Base-by-base conservation (phyloP, 53 echinoderm and acorn worm species). In the Astropecten irregularis region DNA sequence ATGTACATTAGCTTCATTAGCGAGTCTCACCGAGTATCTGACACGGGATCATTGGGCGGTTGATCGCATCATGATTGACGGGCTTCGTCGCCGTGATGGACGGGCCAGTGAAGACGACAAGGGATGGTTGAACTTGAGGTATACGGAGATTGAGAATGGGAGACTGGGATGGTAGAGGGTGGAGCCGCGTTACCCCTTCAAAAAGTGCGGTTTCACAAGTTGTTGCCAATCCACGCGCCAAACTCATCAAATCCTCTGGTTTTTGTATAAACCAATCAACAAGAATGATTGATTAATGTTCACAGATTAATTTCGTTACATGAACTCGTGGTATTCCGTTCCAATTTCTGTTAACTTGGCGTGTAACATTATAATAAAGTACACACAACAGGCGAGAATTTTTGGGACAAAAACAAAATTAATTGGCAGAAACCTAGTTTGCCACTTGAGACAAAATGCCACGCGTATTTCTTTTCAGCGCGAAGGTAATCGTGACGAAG, bases 1-100 rank as follows among this genome's bases (percentile, higher is more conserved):
- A 62, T 47, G 79, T 26, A 47, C 79, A 62, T 46, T 60, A 79
- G 47, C 44, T 61, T 79, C 79, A 79, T 79, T 79, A 79, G 79
- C 61, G 32, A 69, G 70, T 69, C 70, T 69, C 44, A 42, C 46
- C 79, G 27, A 27, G 31, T 46, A 48, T 46, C 40, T 31, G n/a
- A 23, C 23, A 26, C 25, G 11, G 74, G 74, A 31, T 71, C 51
- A 49, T 44, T n/a, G 51, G 56, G 9, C 37, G 23, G 57, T 54
- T 57, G 66, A 21, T 40, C 21, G 63, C 66, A 22, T 11, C 2
- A 14, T 79, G 79, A 79, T 79, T 79, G 79, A 79, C 79, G 36
- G 46, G 14, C 28, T 38, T 28, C 47, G 32, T 30, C 33, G 11
- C 20, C 30, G 62, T 76, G 40, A 48, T 20, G 40, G 79, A 27